Evolutionary conservation across 2,113 vertebrate species (phyloP).

Genomic region (Junco hyemalis): DNA sequence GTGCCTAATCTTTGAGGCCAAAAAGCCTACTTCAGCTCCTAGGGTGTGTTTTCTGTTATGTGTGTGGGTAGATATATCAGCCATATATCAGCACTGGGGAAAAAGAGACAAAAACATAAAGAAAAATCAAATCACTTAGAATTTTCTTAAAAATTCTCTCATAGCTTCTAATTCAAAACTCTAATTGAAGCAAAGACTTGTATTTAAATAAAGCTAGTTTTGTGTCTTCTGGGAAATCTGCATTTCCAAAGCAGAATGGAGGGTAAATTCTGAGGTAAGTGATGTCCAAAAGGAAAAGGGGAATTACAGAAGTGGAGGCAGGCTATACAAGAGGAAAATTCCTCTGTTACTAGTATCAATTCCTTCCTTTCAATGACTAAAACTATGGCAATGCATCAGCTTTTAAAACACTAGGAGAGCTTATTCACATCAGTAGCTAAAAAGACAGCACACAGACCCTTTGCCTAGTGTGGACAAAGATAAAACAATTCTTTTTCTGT

Average conservation of each 20-base stretch:
- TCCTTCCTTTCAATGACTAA: not conserved
- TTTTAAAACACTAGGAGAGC: not conserved
- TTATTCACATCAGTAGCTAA: not conserved
- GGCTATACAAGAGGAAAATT: not conserved
- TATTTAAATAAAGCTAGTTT: not conserved
- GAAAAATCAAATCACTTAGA: not conserved
- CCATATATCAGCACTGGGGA: not conserved
- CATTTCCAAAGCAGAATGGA: not conserved
- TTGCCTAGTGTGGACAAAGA: not conserved
- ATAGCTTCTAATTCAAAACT: not conserved
- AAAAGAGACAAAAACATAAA: not conserved
- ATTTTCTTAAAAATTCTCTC: not conserved
- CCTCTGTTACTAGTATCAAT: not conserved
- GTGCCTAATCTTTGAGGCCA: not conserved
- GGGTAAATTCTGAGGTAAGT: not conserved
- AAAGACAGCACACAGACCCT: not conserved
- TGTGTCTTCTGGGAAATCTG: not conserved
- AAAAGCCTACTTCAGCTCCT: not conserved
- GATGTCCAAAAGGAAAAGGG: not conserved
- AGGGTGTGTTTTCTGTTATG: constrained; percentile 1
- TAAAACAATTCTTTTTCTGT: not conserved
- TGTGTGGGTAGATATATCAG: not conserved
- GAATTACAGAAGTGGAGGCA: not conserved
- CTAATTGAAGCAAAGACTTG: not conserved
- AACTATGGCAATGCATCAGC: not conserved